Evolutionary conservation across 2,888 invertebrate genomes (phyloP).

Genomic region (Watsonalla cultraria): DNA sequence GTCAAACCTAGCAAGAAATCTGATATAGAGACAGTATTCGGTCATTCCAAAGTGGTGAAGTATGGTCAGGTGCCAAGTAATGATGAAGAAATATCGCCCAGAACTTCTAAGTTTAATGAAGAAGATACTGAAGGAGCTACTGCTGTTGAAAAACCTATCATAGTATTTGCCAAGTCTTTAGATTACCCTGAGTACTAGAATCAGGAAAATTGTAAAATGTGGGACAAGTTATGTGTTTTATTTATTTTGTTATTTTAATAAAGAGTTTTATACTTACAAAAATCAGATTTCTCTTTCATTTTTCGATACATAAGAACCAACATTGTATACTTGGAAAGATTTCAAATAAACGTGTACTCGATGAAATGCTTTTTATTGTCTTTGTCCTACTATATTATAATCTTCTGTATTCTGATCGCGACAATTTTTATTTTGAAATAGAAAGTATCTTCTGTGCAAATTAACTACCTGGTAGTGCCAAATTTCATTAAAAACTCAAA

Average conservation of each 20-base stretch:
- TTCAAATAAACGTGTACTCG: too few relatives aligned
- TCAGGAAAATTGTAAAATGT: neutral
- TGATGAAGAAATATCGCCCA: slow-evolving; percentile 1
- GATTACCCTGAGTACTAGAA: slow-evolving; percentile 13
- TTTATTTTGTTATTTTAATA: neutral
- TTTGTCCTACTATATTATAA: too few relatives aligned
- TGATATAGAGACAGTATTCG: slow-evolving; percentile 52
- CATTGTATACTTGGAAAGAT: too few relatives aligned
- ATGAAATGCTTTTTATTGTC: too few relatives aligned
- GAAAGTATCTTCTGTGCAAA: too few relatives aligned
- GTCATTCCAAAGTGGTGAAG: slow-evolving; percentile 54
- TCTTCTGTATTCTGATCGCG: too few relatives aligned
- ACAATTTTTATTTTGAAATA: too few relatives aligned
- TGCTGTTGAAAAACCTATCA: slow-evolving; percentile 16
- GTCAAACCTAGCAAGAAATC: slow-evolving; percentile 14
- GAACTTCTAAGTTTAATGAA: neutral
- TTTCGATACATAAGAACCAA: too few relatives aligned
- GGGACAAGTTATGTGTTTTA: neutral
- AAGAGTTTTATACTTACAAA: neutral
- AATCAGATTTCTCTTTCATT: too few relatives aligned
- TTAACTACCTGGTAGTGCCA: too few relatives aligned
- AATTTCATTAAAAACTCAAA: too few relatives aligned
- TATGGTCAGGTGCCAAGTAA: slow-evolving; percentile 26
- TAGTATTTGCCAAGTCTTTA: slow-evolving; percentile 34
- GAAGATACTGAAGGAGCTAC: slow-evolving; percentile 6